These are phyloP conservation scores for Lysiphlebus fabarum DNA, from an alignment of 1,140 invertebrate species.

Conservation along the genomic window DNA sequence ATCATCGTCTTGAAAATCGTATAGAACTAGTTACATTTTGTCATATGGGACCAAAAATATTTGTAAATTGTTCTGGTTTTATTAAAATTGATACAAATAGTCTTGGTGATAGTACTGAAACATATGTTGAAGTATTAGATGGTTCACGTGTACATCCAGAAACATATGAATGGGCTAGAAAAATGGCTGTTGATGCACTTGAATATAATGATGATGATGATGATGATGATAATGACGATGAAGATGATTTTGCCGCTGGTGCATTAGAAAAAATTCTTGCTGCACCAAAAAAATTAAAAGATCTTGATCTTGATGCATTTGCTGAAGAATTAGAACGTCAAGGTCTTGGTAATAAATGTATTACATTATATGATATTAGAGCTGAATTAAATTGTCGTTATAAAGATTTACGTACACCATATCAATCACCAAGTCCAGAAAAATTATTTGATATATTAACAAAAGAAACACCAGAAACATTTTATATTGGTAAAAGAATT, in stretches of 20 bases:
- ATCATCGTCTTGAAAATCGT: conserved; percentile 89
- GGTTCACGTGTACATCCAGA: conserved; percentile 98
- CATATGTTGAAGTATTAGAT: conserved; percentile 94
- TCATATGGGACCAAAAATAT: conserved; percentile 97
- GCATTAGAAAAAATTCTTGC: conserved; percentile 97
- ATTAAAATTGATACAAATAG: conserved; percentile 97
- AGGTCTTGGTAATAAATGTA: conserved; percentile 94
- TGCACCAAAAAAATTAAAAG: conserved; percentile 90
- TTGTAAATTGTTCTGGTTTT: conserved; percentile 98
- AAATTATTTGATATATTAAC: conserved; percentile 93
- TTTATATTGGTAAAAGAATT: conserved; percentile 88
- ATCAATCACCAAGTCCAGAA: conserved; percentile 75
- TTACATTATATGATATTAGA: conserved; percentile 95
- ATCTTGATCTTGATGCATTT: conserved; percentile 97
- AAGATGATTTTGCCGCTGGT: conserved; percentile 90
- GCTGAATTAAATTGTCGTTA: conserved; percentile 94
- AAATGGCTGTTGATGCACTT: conserved; percentile 99
- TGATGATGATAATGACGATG: conserved; percentile 84
- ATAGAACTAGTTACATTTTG: conserved; percentile 92
- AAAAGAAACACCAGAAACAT: conserved; percentile 93
- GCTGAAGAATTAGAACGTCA: conserved; percentile 95
- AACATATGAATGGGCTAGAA: conserved; percentile 98
- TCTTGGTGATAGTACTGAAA: conserved; percentile 88
- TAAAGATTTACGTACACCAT: conserved; percentile 86
- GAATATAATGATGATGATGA: conserved; percentile 94